Percentiles rank a stretch among this genome's conserved stretches.
phyloP scores from a whole-genome alignment of 2,113 vertebrate genomes.

The Micromys minutus region DNA sequence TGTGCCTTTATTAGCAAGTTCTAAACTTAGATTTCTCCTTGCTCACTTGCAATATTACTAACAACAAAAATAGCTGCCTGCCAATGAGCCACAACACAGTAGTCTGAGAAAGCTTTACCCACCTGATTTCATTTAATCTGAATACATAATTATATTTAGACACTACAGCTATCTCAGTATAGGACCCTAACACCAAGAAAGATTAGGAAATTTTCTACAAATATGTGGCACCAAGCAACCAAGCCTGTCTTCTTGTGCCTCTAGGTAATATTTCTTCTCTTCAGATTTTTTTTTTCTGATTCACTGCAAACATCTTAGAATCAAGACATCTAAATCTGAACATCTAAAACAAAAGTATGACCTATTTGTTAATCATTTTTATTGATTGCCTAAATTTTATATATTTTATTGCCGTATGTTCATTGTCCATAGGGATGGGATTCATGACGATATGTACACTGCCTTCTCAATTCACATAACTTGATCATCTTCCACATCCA shows the following conservation, averaged over 20 bases:
- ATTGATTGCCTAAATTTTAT: neutral
- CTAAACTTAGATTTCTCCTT: neutral
- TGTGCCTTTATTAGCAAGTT: neutral
- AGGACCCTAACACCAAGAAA: neutral
- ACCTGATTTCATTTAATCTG: neutral
- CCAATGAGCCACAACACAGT: neutral
- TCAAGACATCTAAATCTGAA: conserved; percentile 31
- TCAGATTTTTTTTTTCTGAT: neutral
- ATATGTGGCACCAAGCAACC: neutral
- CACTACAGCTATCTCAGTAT: neutral
- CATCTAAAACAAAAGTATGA: neutral
- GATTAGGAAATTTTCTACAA: neutral
- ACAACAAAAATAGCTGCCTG: neutral
- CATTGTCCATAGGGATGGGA: neutral
- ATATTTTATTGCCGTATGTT: neutral
- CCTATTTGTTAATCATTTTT: neutral
- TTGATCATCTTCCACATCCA: neutral
- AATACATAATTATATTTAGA: neutral
- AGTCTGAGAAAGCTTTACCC: neutral
- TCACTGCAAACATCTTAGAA: conserved; percentile 13
- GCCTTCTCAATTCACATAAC: neutral
- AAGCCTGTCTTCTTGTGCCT: neutral
- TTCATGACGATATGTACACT: neutral
- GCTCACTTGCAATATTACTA: neutral
- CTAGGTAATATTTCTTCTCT: neutral